Conservation (phyloP, 2,113 vertebrate genomes). For the Gymnarchus niloticus region DNA sequence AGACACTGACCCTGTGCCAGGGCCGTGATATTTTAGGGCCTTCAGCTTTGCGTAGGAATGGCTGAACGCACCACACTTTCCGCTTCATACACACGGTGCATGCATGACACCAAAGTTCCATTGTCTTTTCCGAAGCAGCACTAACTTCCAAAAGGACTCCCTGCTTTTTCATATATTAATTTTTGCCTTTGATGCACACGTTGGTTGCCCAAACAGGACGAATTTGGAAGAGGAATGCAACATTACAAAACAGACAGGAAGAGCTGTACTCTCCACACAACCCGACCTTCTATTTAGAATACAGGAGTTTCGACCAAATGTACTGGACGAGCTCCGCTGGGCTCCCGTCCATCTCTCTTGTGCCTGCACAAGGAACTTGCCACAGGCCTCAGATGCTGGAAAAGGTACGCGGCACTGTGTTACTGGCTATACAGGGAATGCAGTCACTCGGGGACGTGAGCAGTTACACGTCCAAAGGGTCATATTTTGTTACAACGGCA, state of each 20-base stretch:
- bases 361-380: neutral
- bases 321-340: neutral
- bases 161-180: no score
- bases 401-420: neutral
- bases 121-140: neutral
- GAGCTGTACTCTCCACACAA: no score
- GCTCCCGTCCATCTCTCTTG: neutral
- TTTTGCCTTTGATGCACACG: neutral
- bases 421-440: neutral
- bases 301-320: neutral
- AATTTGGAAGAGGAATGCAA: neutral
- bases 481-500: neutral
- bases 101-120: neutral
- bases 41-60: neutral
- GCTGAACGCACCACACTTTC: neutral
- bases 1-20: neutral
- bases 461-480: neutral
- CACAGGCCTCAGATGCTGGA: neutral
- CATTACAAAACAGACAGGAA: no score
- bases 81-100: no score
- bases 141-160: neutral
- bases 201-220: neutral
- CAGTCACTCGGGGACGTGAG: neutral
- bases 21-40: neutral
- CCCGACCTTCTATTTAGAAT: no score